These are phyloP conservation scores for Goniozus legneri DNA, from an alignment of 1,140 invertebrate genomes.

Conservation along the genomic window DNA sequence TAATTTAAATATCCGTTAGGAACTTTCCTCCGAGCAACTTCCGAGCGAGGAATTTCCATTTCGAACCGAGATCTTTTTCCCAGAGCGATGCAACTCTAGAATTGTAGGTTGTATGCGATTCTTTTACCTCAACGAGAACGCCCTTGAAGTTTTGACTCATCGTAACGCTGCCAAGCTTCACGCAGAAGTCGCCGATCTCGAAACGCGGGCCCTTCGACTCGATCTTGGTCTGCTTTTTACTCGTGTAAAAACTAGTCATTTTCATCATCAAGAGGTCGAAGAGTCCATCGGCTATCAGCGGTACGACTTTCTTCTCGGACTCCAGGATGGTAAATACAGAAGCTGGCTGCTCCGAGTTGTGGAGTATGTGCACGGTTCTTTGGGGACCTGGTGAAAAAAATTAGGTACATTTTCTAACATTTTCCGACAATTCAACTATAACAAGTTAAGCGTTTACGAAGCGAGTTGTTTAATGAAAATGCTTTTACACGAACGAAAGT, in stretches of 20 bases:
- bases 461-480: too few relatives aligned
- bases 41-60: too few relatives aligned
- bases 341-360: constrained; percentile 93
- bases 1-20: constrained; percentile 11
- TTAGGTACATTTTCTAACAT: too few relatives aligned
- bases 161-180: constrained; percentile 90
- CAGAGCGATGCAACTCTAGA: too few relatives aligned
- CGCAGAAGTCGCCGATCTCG: constrained; percentile 89
- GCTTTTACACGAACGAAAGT: too few relatives aligned
- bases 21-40: not conserved
- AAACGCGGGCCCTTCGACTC: constrained; percentile 91
- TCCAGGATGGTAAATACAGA: constrained; percentile 91
- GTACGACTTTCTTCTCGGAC: constrained; percentile 77
- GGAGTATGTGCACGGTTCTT: constrained; percentile 83
- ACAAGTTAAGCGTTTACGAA: too few relatives aligned
- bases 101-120: too few relatives aligned
- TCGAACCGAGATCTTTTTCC: too few relatives aligned
- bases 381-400: constrained; percentile 54
- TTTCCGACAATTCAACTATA: too few relatives aligned
- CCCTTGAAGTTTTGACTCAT: constrained; percentile 94
- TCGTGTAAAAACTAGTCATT: constrained; percentile 80
- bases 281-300: constrained; percentile 83
- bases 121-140: constrained; percentile 80
- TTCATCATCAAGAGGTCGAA: constrained; percentile 91
- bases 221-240: constrained; percentile 80